Evolutionary conservation across 2,113 vertebrate species (phyloP), one percentile per base, ranked within the genome.

Genomic region (Ploceus nigricollis): DNA sequence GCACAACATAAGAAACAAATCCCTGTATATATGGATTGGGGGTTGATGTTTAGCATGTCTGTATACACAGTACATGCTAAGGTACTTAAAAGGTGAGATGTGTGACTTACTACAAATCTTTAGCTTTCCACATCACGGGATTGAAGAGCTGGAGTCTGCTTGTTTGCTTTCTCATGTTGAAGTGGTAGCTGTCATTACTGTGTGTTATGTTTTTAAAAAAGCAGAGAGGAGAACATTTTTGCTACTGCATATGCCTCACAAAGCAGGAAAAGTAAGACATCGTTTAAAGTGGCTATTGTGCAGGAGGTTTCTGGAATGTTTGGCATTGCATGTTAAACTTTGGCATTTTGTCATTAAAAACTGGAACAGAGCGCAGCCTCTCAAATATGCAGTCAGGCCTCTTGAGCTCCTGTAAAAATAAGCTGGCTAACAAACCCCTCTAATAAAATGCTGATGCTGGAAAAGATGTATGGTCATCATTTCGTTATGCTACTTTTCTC

Each of bases 391-490:
- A 71, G 72, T 78, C 17, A 13, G 75, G 58, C 90, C 80, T 87
- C 94, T 91, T 87, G 70, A 93, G 89, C 91, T 94, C 93, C 95
- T 96, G 93, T 91, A 91, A 95, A 97, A 97, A 95, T 97, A 92
- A 91, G 65, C 83, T 97, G 94, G 94, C 93, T 94, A 94, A 91
- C 48, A 95, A 95, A 44, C 70, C 37, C 31, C 53, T 89, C 48
- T 87, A 81, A 81, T 92, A 96, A 94, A 95, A 94, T 45, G 81
- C 93, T 95, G 94, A 95, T 96, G 53, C 87, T 92, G 91, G 93
- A 81, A 92, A 92, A 95, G 68, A 84, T 87, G 44, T 47, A 57
- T 27, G 69, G 65, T 95, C 93, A 82, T 97, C 89, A 69, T 94
- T 96, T 94, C 0, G 13, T 95, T 95, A 91, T 30, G 87, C 93